Base-by-base conservation (phyloP, 2,888 invertebrate genomes). In the Halocaridina rubra region DNA sequence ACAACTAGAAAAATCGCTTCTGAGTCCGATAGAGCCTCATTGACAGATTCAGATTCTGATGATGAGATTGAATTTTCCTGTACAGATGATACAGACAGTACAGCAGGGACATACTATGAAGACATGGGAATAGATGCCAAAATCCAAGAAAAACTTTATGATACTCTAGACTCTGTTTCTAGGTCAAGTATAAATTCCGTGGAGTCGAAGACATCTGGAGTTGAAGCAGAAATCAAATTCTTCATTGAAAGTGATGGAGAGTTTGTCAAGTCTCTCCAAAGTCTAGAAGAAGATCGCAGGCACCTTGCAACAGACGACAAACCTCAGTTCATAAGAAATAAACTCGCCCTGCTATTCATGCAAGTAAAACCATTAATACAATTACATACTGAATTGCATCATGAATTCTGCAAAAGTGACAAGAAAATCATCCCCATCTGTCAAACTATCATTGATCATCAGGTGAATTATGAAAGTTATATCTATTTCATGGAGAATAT, bases 401-500 rank as follows among this genome's bases (percentile, higher is more conserved):
- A 22, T 27, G 69, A 80, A 29, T 80, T 86, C 22, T 19, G 33
- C 24, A 46, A 33, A 3, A 80, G 82, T 39, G 29, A 22, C 33
- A 19, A 32, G 29, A 64, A 80, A 32, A 33, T 84, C 5, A 71
- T 27, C 22, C 16, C 64, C 16, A 79, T 86, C 8, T 77, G 84
- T 67, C 84, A 86, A 5, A 77, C 86, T 10, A 82, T 86, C 32
- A 39, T 72, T 30, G 24, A 19, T 4, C 86, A 76, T 29, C 32
- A 78, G 13, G 69, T 61, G 1, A 76, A 84, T 2, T 86, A 82
- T 22, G 67, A 77, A 22, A 80, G 76, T 19, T 86, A 86, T 53
- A 84, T 86, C 4, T 86, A 86, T 59, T 86, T 80, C 67, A 86
- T 86, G 75, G 86, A 86, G 67, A 86, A 86, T n/a, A 86, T 86